Percentiles rank a stretch among this genome's conserved stretches.
Conservation (phyloP, 2,888 invertebrate genomes). For the Salpingus planirostris region DNA sequence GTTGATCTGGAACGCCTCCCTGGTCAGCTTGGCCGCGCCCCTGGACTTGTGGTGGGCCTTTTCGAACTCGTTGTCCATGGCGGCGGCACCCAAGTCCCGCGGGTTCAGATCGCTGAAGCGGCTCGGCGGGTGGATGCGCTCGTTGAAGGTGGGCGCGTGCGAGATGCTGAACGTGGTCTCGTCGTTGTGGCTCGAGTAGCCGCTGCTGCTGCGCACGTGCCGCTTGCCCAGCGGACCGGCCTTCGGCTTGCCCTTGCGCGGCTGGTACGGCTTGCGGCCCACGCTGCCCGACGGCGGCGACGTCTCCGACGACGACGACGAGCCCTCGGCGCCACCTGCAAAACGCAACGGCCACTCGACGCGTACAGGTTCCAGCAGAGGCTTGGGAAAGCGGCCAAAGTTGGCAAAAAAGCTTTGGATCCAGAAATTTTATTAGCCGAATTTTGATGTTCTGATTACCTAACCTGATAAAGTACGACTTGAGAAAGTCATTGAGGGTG, state of each 20-base stretch:
- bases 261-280: slow-evolving; percentile 55
- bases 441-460: too few relatives aligned
- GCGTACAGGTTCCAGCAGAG: too few relatives aligned
- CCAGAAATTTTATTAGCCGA: too few relatives aligned
- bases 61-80: slow-evolving; percentile 43
- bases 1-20: slow-evolving; percentile 74
- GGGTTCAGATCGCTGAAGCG: slow-evolving; percentile 68
- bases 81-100: slow-evolving; percentile 39
- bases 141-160: slow-evolving; percentile 71
- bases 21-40: slow-evolving; percentile 41
- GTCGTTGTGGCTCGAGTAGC: slow-evolving; percentile 76
- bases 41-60: slow-evolving; percentile 40
- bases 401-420: too few relatives aligned
- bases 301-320: slow-evolving; percentile 70
- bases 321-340: slow-evolving; percentile 62
- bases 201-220: slow-evolving; percentile 69
- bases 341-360: background rate
- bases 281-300: slow-evolving; percentile 51
- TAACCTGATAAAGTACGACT: too few relatives aligned
- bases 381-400: too few relatives aligned
- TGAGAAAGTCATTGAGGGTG: too few relatives aligned
- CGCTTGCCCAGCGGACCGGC: slow-evolving; percentile 52
- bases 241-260: slow-evolving; percentile 58
- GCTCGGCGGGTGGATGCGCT: slow-evolving; percentile 77
- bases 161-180: slow-evolving; percentile 80